A percentile compares a stretch with the other conserved stretches of the same genome.
Conservation (phyloP, 2,113 vertebrate genomes). For the Strigops habroptila region DNA sequence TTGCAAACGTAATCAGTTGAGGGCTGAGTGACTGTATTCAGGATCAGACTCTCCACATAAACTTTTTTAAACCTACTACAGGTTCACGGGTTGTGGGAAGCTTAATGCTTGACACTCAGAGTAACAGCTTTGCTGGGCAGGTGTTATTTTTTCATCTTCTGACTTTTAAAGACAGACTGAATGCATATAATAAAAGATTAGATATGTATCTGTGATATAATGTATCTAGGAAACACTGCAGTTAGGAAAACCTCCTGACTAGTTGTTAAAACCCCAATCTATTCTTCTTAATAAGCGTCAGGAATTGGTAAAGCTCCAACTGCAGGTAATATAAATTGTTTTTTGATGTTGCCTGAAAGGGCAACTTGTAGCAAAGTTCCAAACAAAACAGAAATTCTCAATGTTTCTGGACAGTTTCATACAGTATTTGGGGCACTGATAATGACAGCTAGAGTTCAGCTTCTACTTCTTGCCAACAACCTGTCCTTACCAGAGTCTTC, state of each 20-base stretch:
- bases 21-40: not conserved
- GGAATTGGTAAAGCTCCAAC: not conserved
- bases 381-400: not conserved
- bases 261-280: not conserved
- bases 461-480: not conserved
- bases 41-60: not conserved
- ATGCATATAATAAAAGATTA: not conserved
- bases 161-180: not conserved
- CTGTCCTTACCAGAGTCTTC: not conserved
- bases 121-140: not conserved
- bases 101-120: not conserved
- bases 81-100: not conserved
- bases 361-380: not conserved
- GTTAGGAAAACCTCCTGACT: not conserved
- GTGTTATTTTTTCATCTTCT: not conserved
- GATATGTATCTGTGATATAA: not conserved
- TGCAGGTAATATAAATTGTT: not conserved
- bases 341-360: not conserved
- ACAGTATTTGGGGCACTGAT: not conserved
- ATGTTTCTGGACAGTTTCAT: not conserved
- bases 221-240: not conserved
- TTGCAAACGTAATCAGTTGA: not conserved
- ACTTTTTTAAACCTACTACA: not conserved
- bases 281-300: not conserved
- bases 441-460: not conserved